Evolutionary conservation across 2,113 vertebrate genomes (phyloP).

Genomic region (Coturnix japonica): DNA sequence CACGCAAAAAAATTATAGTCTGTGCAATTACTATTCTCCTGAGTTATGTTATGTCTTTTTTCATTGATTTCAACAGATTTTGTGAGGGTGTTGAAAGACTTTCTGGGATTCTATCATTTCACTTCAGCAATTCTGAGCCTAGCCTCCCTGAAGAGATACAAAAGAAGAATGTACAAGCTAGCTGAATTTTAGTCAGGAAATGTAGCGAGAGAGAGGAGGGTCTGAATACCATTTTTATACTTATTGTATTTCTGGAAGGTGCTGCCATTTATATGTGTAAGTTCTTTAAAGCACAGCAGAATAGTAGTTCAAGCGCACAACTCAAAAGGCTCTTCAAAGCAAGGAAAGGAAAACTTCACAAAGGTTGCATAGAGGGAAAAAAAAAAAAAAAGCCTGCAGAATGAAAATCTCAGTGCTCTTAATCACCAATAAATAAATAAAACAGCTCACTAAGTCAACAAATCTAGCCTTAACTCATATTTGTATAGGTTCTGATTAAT

Average conservation of each 20-base stretch:
- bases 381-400: background rate
- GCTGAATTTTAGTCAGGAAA: conserved; percentile 19
- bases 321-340: background rate
- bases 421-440: background rate
- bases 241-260: background rate
- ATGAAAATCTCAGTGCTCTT: background rate
- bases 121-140: background rate
- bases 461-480: background rate
- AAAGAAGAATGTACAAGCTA: background rate
- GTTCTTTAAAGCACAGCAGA: background rate
- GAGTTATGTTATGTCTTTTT: background rate
- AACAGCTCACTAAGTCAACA: background rate
- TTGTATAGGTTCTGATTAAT: background rate
- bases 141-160: background rate
- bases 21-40: background rate
- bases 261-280: background rate
- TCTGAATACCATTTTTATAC: background rate
- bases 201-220: background rate
- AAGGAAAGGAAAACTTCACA: background rate
- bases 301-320: background rate
- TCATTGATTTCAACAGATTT: background rate
- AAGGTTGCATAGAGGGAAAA: background rate
- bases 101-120: background rate
- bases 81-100: background rate
- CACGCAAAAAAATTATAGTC: background rate